Percentiles rank a stretch among this genome's conserved stretches.
Conservation (phyloP, 2,888 invertebrate species). For the Hypsopygia costalis region DNA sequence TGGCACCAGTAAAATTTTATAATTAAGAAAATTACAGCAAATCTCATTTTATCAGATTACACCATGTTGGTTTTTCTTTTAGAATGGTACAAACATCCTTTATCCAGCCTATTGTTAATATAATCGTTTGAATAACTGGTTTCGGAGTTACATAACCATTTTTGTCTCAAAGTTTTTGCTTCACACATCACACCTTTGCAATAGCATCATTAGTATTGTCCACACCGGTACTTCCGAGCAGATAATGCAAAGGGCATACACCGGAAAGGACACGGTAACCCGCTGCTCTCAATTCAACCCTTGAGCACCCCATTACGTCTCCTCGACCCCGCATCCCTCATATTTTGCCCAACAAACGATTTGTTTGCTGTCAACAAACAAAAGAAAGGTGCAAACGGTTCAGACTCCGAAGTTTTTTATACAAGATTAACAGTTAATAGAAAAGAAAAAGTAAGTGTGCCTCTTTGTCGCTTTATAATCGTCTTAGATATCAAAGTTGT, state of each 20-base stretch:
- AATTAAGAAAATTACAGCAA: too few relatives aligned
- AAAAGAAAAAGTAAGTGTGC: conserved; percentile 54
- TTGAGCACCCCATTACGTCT: conserved; percentile 61
- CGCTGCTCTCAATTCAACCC: conserved; percentile 70
- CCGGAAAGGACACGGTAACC: conserved; percentile 72
- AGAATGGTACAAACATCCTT: too few relatives aligned
- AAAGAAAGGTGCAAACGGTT: conserved; percentile 65
- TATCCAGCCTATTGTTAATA: too few relatives aligned
- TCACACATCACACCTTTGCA: conserved; percentile 42
- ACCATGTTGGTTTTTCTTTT: too few relatives aligned
- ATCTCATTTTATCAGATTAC: too few relatives aligned
- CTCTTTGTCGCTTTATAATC: conserved; percentile 65
- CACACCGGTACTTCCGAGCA: conserved; percentile 39
- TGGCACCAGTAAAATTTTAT: too few relatives aligned
- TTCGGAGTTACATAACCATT: conserved; percentile 7
- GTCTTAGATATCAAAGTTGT: conserved; percentile 67
- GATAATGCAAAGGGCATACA: conserved; percentile 59
- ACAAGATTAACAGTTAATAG: conserved; percentile 63
- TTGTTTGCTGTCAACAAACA: conserved; percentile 78
- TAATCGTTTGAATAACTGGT: conserved; percentile 3
- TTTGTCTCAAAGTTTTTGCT: conserved; percentile 10
- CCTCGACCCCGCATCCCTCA: conserved; percentile 49
- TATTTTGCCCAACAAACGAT: conserved; percentile 72
- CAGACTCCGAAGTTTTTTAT: conserved; percentile 38
- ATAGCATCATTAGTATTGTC: conserved; percentile 40